Conservation (phyloP, 2,797 vertebrate genomes). For the Phrynocephalus guinanensis region DNA sequence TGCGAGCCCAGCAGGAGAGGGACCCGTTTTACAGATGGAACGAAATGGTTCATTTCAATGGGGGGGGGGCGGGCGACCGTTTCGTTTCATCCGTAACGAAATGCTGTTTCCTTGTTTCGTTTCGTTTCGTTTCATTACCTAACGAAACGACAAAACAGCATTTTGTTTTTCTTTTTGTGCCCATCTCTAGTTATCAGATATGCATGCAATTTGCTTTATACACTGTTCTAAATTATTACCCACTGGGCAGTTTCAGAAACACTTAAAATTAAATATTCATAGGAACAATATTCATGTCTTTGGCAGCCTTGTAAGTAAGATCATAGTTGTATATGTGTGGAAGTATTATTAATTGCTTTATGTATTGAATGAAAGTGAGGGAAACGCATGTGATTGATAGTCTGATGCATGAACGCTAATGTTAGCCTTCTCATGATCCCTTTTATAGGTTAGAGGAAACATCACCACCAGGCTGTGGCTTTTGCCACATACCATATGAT, state of each 20-base stretch:
- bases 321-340: background rate
- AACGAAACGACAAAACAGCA: no score
- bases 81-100: no score
- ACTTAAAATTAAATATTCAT: background rate
- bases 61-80: no score
- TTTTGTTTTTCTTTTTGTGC: no score
- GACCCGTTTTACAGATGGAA: no score
- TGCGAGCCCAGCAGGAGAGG: no score
- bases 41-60: no score
- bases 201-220: background rate
- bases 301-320: background rate
- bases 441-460: conserved; percentile 89
- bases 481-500: conserved; percentile 98
- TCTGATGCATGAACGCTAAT: conserved; percentile 48
- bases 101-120: no score
- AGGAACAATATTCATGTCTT: background rate
- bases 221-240: background rate
- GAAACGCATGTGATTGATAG: background rate
- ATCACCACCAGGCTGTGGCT: conserved; percentile 88
- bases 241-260: background rate
- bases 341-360: no score
- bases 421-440: conserved; percentile 50
- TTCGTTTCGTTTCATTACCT: no score
- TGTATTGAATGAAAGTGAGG: no score
- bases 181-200: background rate